These are phyloP conservation scores for Oryctolagus cuniculus DNA, from an alignment of 2,113 vertebrate genomes.

Conservation along the genomic window DNA sequence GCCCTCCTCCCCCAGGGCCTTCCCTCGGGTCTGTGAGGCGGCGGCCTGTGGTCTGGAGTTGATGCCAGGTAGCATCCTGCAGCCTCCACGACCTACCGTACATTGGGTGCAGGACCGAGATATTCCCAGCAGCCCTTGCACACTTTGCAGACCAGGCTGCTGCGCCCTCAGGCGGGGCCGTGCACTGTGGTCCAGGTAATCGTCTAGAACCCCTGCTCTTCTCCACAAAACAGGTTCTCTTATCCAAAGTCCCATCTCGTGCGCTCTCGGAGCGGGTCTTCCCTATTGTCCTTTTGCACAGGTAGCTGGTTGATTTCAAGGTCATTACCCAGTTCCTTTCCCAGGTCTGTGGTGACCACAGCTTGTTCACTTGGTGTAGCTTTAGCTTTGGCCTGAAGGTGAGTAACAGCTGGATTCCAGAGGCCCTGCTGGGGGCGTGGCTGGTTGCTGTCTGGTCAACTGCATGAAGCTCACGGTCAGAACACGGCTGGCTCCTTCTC, in stretches of 20 bases:
- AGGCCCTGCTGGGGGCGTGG: neutral
- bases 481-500: too few relatives aligned
- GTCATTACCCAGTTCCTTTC: neutral
- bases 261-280: neutral
- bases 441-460: neutral
- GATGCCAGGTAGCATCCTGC: too few relatives aligned
- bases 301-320: neutral
- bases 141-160: neutral
- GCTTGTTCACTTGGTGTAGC: neutral
- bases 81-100: too few relatives aligned
- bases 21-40: fast-evolving
- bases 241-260: neutral
- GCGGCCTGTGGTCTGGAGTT: neutral
- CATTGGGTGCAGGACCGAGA: neutral
- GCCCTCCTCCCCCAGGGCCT: neutral
- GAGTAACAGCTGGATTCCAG: neutral
- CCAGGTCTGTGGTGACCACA: too few relatives aligned
- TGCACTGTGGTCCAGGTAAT: neutral
- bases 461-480: too few relatives aligned
- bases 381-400: neutral
- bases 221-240: neutral
- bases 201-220: neutral
- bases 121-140: neutral
- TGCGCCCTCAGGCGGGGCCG: neutral
- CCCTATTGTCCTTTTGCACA: neutral